phyloP scores from a whole-genome alignment of 2,888 invertebrate genomes.

The Agrochola macilenta region DNA sequence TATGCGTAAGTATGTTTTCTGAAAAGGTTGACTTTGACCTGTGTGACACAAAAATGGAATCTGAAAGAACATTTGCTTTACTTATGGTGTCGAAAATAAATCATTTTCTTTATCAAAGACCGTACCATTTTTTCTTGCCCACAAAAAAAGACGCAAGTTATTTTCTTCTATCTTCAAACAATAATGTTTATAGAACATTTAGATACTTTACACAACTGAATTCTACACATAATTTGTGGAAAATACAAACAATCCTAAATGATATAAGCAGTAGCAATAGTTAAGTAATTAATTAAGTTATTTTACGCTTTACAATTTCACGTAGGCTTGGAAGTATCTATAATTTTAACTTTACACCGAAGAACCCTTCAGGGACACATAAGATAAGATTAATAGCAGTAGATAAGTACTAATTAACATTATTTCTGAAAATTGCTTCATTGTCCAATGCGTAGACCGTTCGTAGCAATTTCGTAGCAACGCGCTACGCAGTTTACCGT shows the following conservation, averaged over 20 bases:
- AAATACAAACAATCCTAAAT: background rate
- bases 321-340: slow-evolving; percentile 1
- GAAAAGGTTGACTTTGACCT: slow-evolving; percentile 42
- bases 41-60: slow-evolving; percentile 27
- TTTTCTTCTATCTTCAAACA: background rate
- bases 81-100: slow-evolving; percentile 14
- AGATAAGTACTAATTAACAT: slow-evolving; percentile 29
- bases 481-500: slow-evolving; percentile 24
- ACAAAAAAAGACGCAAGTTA: background rate
- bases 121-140: background rate
- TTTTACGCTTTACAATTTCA: background rate
- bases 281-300: background rate
- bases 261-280: background rate
- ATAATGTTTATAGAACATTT: too few species aligned
- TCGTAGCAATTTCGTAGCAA: slow-evolving; percentile 37
- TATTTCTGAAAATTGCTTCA: slow-evolving; percentile 10
- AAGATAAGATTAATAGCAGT: slow-evolving; percentile 23
- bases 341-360: slow-evolving; percentile 17
- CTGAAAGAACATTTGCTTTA: slow-evolving; percentile 16
- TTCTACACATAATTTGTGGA: too few species aligned
- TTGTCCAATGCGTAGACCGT: slow-evolving; percentile 2
- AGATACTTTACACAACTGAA: too few species aligned
- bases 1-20: slow-evolving; percentile 54
- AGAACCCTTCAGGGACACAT: slow-evolving; percentile 11
- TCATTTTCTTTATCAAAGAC: background rate